These are phyloP conservation scores for Dolichotis patagonum DNA, from an alignment of 2,113 vertebrate species.

Conservation along the genomic window DNA sequence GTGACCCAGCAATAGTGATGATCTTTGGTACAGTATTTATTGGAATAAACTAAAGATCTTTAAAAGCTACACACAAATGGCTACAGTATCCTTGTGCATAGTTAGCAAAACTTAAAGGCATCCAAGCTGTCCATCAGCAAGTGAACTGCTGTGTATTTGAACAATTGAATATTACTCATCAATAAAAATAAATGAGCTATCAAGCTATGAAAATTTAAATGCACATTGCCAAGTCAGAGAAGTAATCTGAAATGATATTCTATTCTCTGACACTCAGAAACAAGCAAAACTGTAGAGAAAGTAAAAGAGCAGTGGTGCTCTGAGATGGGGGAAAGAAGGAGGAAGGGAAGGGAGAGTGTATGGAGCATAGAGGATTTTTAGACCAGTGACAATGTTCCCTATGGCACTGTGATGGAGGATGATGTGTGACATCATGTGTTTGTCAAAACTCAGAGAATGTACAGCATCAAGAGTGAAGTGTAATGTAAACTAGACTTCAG, in stretches of 20 bases:
- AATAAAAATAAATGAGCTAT: background rate
- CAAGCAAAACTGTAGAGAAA: background rate
- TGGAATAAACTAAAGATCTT: background rate
- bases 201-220: no score
- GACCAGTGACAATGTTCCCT: no score
- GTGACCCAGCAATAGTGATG: accelerated
- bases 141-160: no score
- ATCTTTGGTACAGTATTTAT: background rate
- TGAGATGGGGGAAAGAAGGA: background rate
- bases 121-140: background rate
- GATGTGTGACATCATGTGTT: background rate
- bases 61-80: background rate
- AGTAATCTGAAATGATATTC: background rate
- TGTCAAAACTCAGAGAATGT: background rate
- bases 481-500: background rate
- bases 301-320: background rate
- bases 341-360: accelerated
- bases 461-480: background rate
- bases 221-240: background rate
- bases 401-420: no score
- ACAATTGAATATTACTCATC: background rate
- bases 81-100: background rate
- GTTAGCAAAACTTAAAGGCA: background rate
- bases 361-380: accelerated
- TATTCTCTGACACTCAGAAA: background rate